Evolutionary conservation across 53 echinoderm and acorn worm species (phyloP).

Genomic region (Echinarachnius parma): DNA sequence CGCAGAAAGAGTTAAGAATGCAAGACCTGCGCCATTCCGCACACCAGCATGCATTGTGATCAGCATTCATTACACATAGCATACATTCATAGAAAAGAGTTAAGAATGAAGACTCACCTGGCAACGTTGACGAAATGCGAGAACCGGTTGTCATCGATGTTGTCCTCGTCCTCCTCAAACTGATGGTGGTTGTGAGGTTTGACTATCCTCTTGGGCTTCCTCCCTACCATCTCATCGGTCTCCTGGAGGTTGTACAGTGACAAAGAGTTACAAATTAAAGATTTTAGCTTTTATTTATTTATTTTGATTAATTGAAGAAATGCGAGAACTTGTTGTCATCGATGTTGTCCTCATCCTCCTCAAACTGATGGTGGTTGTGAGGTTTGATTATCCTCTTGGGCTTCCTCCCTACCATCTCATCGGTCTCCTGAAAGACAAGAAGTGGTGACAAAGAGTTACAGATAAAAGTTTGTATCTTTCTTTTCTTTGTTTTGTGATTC

Average conservation of each 20-base stretch:
- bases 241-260: too few species aligned
- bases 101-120: slow-evolving; percentile 63
- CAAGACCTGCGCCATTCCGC: too few species aligned
- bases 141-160: slow-evolving; percentile 60
- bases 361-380: slow-evolving; percentile 47
- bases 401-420: slow-evolving; percentile 71
- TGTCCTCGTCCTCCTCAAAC: slow-evolving; percentile 49
- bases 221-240: slow-evolving; percentile 79
- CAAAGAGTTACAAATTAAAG: too few species aligned
- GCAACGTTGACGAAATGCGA: slow-evolving; percentile 79
- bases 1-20: too few species aligned
- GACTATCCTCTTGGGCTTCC: slow-evolving; percentile 57
- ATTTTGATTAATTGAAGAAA: too few species aligned
- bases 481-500: too few species aligned
- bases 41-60: too few species aligned
- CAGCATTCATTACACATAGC: too few species aligned
- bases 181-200: slow-evolving; percentile 42
- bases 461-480: too few species aligned
- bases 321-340: slow-evolving; percentile 60
- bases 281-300: too few species aligned
- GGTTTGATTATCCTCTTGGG: slow-evolving; percentile 51
- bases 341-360: slow-evolving; percentile 45
- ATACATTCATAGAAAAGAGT: too few species aligned
- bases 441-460: too few species aligned
- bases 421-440: slow-evolving; percentile 92